Evolutionary conservation across 2,113 vertebrate genomes (phyloP), one percentile per base, ranked within the genome.

Genomic region (Hirundichthys speculiger): DNA sequence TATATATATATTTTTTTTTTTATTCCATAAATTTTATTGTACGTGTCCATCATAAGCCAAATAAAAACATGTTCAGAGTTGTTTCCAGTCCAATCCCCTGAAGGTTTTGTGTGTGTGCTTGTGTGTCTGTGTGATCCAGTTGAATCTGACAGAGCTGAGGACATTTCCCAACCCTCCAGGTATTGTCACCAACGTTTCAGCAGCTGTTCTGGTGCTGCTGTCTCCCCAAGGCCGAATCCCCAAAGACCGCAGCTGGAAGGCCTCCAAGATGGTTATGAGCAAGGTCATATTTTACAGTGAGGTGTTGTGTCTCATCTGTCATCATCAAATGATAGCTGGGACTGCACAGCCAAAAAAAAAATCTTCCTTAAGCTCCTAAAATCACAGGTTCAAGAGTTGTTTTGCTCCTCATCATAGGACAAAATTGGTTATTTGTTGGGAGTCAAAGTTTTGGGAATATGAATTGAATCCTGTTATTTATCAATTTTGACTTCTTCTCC

Each of bases 201-300:
- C 82, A 39, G 91, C 89, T 51, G 88, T 83, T 2, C 30, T 87
- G 14, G 89, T 90, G 14, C 91, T 94, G 18, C 57, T 93, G 34
- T 74, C 84, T 81, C 90, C 91, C 1, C 57, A 62, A 30, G 80
- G 80, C 1, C 87, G 88, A 59, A 88, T 89, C 68, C 90, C 89
- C 16, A 93, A 94, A 87, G 90, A 94, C 61, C 79, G 91, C 62
- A 93, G 75, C 70, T 94, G 90, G 92, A 94, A 94, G 86, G 91
- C 86, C 5, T 78, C 85, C 82, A 93, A 93, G 83, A 85, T 89
- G 66, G 64, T 93, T 59, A 86, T 91, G 89, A 91, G 91, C 79
- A 94, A 93, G 80, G 86, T 92, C 75, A 85, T 55, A 20, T 60
- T 55, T 64, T 62, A 61, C 66, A 20, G 12, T 1, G 8, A 67